Base-by-base conservation (phyloP, 2,888 invertebrate genomes). In the Eledone cirrhosa region DNA sequence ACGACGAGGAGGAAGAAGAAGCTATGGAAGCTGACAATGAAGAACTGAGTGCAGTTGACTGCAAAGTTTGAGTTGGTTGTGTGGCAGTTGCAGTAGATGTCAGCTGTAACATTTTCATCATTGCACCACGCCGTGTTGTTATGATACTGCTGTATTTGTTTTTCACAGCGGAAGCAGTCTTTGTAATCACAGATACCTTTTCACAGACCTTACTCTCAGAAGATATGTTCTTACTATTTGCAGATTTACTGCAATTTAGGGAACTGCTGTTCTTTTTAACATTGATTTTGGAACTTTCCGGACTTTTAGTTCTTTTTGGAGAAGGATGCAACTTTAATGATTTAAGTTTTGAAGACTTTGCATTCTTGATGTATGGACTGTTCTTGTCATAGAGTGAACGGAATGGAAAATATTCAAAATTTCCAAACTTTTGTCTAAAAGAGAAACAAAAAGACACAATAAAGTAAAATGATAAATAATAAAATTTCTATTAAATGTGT, bases 391-490 rank as follows among this genome's bases (percentile, higher is more conserved):
- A 94, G 0, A 92, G 93, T 33, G 94, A 94, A 83, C 94, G 94
- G 85, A 93, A 94, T 0, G 94, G 93, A 0, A 95, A 94, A 90
- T 94, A 95, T 47, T 93, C 92, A 88, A 96, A 96, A 82, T 92
- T 92, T 0, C 95, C 95, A 89, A 94, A 95, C 86, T 94, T 94
- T 65, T 93, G 92, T 80, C 93, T 90, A 85, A 72, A 47, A 29
- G n/a, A 29, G n/a, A 69, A 67, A 22, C 19, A 75, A n/a, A 33
- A 47, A 29, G 72, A 48, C 2, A 78, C 27, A 48, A 67, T 47
- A n/a, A 48, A 4, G n/a, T 14, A 33, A 48, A 48, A 75, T 33
- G 41, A 1, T 19, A 8, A 47, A 0, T 27, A 75, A n/a, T 24
- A 16, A 47, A 48, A 14, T 48, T 48, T 8, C 11, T 47, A 24